phyloP scores from a whole-genome alignment of 2,888 invertebrate species.

The Meiosimyza platycephala region DNA sequence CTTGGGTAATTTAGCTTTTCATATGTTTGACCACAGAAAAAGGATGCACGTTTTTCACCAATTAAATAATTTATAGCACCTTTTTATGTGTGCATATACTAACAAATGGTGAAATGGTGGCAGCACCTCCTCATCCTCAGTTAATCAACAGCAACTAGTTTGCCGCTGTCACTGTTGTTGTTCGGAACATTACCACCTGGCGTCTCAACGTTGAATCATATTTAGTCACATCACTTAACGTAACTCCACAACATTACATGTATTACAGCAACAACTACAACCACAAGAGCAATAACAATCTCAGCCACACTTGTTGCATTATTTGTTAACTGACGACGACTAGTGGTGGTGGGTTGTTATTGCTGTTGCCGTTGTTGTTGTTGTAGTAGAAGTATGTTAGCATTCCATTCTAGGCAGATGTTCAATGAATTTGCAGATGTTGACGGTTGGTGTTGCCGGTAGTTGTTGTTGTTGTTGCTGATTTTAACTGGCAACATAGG shows the following conservation, averaged over 20 bases:
- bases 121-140: not conserved
- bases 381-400: not conserved
- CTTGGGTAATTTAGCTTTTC: too few species aligned
- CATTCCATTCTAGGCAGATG: conserved; percentile 39
- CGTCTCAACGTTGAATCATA: conserved; percentile 3
- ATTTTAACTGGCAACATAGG: conserved; percentile 6
- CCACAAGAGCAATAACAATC: not conserved
- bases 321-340: conserved; percentile 19
- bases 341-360: conserved; percentile 20
- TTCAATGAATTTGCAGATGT: conserved; percentile 34
- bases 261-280: too few species aligned
- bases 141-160: not conserved
- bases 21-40: too few species aligned
- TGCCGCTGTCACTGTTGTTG: not conserved
- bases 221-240: conserved; percentile 25
- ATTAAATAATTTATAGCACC: too few species aligned
- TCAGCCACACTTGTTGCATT: conserved; percentile 17
- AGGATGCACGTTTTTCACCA: too few species aligned
- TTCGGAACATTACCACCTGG: conserved; percentile 9
- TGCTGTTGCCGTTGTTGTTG: conserved; percentile 39
- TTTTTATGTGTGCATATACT: too few species aligned
- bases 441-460: conserved; percentile 3
- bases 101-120: too few species aligned
- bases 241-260: not conserved
- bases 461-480: conserved; percentile 10